These are phyloP conservation scores for Nettapus auritus DNA, from an alignment of 2,113 vertebrate genomes.

Conservation along the genomic window DNA sequence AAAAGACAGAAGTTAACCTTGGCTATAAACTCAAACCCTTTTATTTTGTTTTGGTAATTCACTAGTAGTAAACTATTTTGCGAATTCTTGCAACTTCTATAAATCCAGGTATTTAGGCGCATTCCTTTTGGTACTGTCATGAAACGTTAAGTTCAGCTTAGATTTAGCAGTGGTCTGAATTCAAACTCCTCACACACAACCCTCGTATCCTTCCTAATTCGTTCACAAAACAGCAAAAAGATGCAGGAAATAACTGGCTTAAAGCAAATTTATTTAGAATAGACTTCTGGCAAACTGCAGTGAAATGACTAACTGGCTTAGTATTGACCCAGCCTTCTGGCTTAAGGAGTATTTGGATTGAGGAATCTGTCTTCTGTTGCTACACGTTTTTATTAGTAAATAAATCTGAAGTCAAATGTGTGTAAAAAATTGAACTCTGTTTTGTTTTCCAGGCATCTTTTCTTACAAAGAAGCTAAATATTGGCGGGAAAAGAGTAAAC, in stretches of 20 bases:
- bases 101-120: neutral
- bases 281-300: neutral
- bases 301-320: neutral
- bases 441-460: slow-evolving; percentile 90
- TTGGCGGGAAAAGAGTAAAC: slow-evolving; percentile 97
- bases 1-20: neutral
- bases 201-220: neutral
- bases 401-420: neutral
- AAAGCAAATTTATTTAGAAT: slow-evolving; percentile 1
- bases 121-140: neutral
- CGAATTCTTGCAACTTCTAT: neutral
- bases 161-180: neutral
- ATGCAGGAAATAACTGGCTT: neutral
- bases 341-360: neutral
- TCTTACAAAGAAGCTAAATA: slow-evolving; percentile 98
- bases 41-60: neutral
- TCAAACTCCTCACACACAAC: neutral
- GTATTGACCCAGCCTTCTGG: neutral
- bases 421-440: neutral
- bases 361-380: neutral
- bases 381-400: neutral
- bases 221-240: neutral
- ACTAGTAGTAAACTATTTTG: neutral
- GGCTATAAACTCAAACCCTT: neutral
- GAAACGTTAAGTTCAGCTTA: neutral